Percentiles rank a stretch among this genome's conserved stretches.
These are phyloP conservation scores for Ciconia nigra DNA, from an alignment of 2,797 vertebrate species.

Conservation along the genomic window DNA sequence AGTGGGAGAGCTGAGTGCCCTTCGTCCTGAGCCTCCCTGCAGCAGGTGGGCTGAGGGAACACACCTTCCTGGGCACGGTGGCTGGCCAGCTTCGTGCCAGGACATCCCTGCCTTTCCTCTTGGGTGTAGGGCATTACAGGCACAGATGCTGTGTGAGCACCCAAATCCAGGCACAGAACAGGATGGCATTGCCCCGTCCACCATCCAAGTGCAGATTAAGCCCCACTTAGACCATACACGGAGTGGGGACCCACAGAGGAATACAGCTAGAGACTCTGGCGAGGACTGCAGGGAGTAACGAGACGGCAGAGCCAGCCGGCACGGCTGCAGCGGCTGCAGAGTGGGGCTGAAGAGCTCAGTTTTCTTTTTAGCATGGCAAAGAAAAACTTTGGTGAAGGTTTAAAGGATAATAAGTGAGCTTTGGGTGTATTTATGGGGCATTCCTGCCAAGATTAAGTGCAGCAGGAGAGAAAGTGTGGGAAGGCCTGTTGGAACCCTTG, in stretches of 20 bases:
- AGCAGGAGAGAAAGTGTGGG: not conserved
- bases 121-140: rapidly evolving
- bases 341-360: not conserved
- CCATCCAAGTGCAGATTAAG: no score
- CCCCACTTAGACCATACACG: rapidly evolving
- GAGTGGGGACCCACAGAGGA: not conserved
- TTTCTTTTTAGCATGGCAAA: not conserved
- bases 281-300: rapidly evolving
- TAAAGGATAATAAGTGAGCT: not conserved
- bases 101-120: not conserved
- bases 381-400: not conserved
- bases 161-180: no score
- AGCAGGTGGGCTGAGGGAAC: not conserved
- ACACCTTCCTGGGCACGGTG: rapidly evolving
- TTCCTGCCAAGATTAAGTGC: not conserved
- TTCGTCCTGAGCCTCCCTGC: not conserved
- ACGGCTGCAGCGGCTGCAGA: not conserved
- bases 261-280: rapidly evolving
- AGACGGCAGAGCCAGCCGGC: rapidly evolving
- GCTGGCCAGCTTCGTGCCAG: rapidly evolving
- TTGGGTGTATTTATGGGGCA: not conserved
- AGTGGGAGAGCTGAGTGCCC: not conserved
- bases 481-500: not conserved
- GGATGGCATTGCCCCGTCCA: rapidly evolving
- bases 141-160: rapidly evolving